Base-by-base conservation (phyloP, 2,888 invertebrate genomes). In the Eulithis testata region DNA sequence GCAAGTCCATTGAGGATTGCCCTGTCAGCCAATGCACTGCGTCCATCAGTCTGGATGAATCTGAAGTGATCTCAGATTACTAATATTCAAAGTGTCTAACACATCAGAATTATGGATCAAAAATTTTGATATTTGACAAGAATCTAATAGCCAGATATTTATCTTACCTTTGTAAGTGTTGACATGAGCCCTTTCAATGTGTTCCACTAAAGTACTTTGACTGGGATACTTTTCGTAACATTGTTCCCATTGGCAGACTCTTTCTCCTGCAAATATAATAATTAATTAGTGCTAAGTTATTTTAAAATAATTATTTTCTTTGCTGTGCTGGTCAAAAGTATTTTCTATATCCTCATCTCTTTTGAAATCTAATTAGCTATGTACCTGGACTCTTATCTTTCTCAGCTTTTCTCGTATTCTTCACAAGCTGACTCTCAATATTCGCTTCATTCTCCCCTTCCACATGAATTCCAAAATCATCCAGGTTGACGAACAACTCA, bases 111-210 rank as follows among this genome's bases (percentile, higher is more conserved):
- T n/a, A n/a, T n/a, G n/a, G n/a, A n/a, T n/a, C n/a, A n/a, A n/a
- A n/a, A n/a, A n/a, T n/a, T n/a, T n/a, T n/a, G n/a, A n/a, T 21
- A 21, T 21, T 21, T 31, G 31, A 31, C 31, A 6, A 5, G 31
- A 31, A 4, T 31, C 3, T 31, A 31, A 6, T 31, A 31, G 31
- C 31, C 31, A 31, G 31, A 31, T 31, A 21, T 21, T 21, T 21
- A 4, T 36, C 9, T 57, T 63, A 94, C 94, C 95, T 94, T 95
- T 96, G 85, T 94, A 97, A 77, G 96, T 94, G 83, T 98, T 98
- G 47, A 99, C 97, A 85, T 99, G 99, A 51, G 95, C 94, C 78
- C 96, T 96, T 80, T 97, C 97, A 58, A 97, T 97, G 77, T 97
- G 97, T 63, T 95, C 95, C 1, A 97, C 97, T 68, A 99, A 93